Base-by-base conservation (phyloP, 2,888 invertebrate genomes). In the Ctena decussata region DNA sequence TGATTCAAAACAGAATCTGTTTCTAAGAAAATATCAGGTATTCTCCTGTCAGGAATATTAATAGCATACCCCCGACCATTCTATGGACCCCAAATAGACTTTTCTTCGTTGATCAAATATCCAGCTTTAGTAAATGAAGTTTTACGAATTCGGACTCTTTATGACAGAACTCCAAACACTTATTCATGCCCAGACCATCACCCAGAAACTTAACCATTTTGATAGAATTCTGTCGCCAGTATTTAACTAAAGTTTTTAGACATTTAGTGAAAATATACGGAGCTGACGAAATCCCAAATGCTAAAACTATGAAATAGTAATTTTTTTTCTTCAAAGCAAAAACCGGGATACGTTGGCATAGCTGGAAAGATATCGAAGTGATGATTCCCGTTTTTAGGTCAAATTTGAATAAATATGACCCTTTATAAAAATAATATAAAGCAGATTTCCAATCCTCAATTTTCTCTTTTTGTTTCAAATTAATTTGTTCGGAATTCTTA, bases 361-460 rank as follows among this genome's bases (percentile, higher is more conserved):
- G 53, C 0, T 35, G 60, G 35, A 30, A 75, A 57, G 80, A 79
- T 57, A 75, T 79, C 15, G 74, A 49, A 60, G 84, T 81, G 60
- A 78, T 53, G 77, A 78, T 83, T 27, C 80, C 80, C n/a, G 77
- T 82, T 30, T 73, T 77, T 12, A 83, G 49, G 39, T 87, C 82
- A 76, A 79, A 84, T 65, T 84, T 81, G 70, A 74, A 73, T 18
- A 65, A 69, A 71, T 71, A 82, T 72, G 69, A 72, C 69, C 77
- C 72, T 65, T 75, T 74, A 3, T 72, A 57, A 60, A 87, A 82
- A 65, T 82, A 87, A 27, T 81, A 77, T 21, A 70, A 27, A 18
- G 76, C 82, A 18, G 70, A 30, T 82, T 87, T 85, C 84, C 85
- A 82, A 44, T 87, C 84, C 79, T 87, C 82, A 65, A 85, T 85